These are phyloP conservation scores for Staurois parvus DNA, from an alignment of 2,797 vertebrate genomes.

Conservation along the genomic window DNA sequence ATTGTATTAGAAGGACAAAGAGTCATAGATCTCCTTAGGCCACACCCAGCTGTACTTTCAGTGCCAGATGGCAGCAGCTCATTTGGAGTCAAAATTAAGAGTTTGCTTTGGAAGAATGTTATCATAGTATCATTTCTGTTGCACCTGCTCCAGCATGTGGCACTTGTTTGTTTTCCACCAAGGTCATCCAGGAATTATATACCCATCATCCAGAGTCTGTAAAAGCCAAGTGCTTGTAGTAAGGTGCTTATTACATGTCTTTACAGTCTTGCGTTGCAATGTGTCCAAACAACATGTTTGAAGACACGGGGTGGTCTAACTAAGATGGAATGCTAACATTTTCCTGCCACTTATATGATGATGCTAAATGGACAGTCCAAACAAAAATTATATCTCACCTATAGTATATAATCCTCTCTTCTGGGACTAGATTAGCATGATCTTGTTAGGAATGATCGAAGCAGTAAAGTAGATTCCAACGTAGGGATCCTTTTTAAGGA, in stretches of 20 bases:
- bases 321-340: too few relatives aligned
- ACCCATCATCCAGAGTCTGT: constrained; percentile 50
- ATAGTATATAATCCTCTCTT: too few relatives aligned
- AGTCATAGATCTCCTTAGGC: constrained; percentile 39
- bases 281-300: too few relatives aligned
- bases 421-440: too few relatives aligned
- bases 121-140: constrained; percentile 45
- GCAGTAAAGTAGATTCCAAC: too few relatives aligned
- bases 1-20: constrained; percentile 53
- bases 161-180: constrained; percentile 68
- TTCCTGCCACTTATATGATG: too few relatives aligned
- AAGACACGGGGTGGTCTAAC: too few relatives aligned
- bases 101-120: constrained; percentile 55
- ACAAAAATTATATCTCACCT: too few relatives aligned
- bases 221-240: constrained; percentile 15
- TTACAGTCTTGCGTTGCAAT: neutral
- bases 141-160: constrained; percentile 58
- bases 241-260: constrained; percentile 12
- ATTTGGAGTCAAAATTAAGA: constrained; percentile 46
- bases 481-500: too few relatives aligned
- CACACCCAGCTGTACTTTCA: constrained; percentile 31
- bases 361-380: too few relatives aligned
- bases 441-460: too few relatives aligned
- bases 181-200: constrained; percentile 69
- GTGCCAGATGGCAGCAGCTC: constrained; percentile 50